These are phyloP conservation scores for Trichonephila clavipes DNA, from an alignment of 1,140 invertebrate species.

Conservation along the genomic window DNA sequence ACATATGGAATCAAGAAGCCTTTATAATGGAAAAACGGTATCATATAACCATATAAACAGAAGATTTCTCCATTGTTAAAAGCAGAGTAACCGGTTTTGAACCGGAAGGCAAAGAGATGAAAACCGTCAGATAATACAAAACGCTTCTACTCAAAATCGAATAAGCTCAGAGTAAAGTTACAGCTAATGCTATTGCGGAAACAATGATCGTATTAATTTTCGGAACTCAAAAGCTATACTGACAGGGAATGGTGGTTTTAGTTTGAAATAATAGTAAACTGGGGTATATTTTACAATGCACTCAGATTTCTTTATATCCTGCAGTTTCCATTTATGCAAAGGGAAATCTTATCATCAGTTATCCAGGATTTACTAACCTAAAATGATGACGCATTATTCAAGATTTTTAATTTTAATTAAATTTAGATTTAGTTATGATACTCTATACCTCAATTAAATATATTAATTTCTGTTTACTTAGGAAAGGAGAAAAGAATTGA, in stretches of 20 bases:
- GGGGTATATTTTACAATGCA: not conserved
- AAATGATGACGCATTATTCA: no score
- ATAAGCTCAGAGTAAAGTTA: constrained; percentile 23
- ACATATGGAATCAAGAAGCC: not conserved
- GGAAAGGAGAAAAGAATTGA: no score
- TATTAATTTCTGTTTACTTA: no score
- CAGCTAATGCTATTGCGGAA: constrained; percentile 39
- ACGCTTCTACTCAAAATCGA: not conserved
- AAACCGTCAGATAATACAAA: constrained; percentile 41
- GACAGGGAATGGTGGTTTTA: not conserved
- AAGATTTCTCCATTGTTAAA: constrained; percentile 55
- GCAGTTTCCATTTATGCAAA: not conserved
- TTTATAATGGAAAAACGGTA: constrained; percentile 49
- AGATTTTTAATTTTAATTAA: no score
- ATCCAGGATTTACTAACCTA: not conserved
- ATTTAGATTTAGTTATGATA: no score
- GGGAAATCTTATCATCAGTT: not conserved
- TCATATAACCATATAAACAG: constrained; percentile 23
- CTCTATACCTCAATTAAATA: no score
- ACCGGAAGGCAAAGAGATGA: constrained; percentile 42
- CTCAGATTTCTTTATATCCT: not conserved
- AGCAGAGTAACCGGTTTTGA: constrained; percentile 45
- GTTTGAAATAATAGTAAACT: not conserved
- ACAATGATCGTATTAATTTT: constrained; percentile 59
- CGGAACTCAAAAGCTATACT: not conserved